Conservation (phyloP, 1,140 invertebrate species). For the Drosophila lini region DNA sequence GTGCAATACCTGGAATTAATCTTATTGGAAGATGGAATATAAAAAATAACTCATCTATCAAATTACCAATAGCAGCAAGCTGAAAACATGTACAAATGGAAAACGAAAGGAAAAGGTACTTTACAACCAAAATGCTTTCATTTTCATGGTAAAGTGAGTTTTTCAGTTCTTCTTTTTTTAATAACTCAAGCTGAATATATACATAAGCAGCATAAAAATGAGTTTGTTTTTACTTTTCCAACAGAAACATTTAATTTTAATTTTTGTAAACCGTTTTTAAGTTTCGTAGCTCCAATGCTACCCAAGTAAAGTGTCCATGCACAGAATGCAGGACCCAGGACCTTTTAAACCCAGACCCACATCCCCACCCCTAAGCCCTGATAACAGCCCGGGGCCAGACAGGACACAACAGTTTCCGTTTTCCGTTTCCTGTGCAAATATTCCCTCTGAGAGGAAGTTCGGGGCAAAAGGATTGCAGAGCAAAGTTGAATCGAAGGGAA, state of each 20-base stretch:
- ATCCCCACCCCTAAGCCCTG: background rate
- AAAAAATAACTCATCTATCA: conserved; percentile 3
- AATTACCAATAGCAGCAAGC: conserved; percentile 5
- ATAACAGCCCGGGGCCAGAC: conserved; percentile 15
- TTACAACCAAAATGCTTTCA: background rate
- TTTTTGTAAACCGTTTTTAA: conserved; percentile 15
- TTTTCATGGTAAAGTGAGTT: background rate
- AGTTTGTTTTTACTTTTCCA: background rate
- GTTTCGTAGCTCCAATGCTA: conserved; percentile 30
- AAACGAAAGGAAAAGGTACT: too few relatives aligned
- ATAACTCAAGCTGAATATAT: background rate
- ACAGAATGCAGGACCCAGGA: background rate
- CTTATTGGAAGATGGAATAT: too few relatives aligned
- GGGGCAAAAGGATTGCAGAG: conserved; percentile 7
- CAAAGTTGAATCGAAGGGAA: background rate
- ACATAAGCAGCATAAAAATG: background rate
- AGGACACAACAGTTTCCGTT: conserved; percentile 42
- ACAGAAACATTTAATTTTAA: background rate
- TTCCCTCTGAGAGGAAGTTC: background rate
- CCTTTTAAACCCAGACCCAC: conserved; percentile 1
- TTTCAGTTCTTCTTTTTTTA: background rate
- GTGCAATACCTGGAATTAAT: conserved; percentile 5
- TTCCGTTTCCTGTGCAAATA: conserved; percentile 57
- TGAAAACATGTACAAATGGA: too few relatives aligned
- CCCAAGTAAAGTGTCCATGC: background rate